These are phyloP conservation scores for Danio choprae DNA, from an alignment of 2,797 vertebrate genomes.

Conservation along the genomic window DNA sequence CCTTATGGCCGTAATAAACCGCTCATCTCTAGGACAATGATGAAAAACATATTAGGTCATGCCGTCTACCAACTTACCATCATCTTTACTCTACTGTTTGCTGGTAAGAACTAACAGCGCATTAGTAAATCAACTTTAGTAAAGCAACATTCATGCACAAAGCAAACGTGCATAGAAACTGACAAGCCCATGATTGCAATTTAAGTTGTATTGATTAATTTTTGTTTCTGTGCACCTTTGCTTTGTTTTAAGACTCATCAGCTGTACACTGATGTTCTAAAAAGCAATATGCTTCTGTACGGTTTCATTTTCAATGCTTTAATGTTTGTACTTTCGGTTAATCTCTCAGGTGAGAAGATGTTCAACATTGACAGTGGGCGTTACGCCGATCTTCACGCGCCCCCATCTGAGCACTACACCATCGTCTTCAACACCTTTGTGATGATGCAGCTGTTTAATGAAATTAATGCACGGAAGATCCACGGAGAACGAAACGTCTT, in stretches of 20 bases:
- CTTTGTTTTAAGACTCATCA: no score
- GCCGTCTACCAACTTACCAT: slow-evolving; percentile 93
- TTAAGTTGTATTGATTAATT: no score
- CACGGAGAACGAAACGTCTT: slow-evolving; percentile 98
- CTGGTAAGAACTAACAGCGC: slow-evolving; percentile 79
- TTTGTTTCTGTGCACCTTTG: no score
- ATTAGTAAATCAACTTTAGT: neutral
- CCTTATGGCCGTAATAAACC: slow-evolving; percentile 99
- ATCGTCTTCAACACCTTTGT: slow-evolving; percentile 99
- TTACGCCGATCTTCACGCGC: slow-evolving; percentile 90
- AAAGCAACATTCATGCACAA: neutral
- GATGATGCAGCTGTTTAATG: slow-evolving; percentile 99
- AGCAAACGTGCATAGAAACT: neutral
- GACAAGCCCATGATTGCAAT: neutral
- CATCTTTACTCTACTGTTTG: slow-evolving; percentile 96
- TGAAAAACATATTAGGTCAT: slow-evolving; percentile 99
- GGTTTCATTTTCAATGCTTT: neutral
- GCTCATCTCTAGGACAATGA: slow-evolving; percentile 98
- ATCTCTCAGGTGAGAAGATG: slow-evolving; percentile 87
- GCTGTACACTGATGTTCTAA: neutral
- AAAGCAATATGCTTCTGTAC: neutral
- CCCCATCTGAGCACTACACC: slow-evolving; percentile 98
- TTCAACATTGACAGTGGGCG: slow-evolving; percentile 97
- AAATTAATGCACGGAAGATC: slow-evolving; percentile 98
- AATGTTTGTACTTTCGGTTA: slow-evolving; percentile 17